A percentile compares a stretch with the other conserved stretches of the same genome.
phyloP scores from a whole-genome alignment of 2,113 vertebrate genomes.

The Anguilla japonica region DNA sequence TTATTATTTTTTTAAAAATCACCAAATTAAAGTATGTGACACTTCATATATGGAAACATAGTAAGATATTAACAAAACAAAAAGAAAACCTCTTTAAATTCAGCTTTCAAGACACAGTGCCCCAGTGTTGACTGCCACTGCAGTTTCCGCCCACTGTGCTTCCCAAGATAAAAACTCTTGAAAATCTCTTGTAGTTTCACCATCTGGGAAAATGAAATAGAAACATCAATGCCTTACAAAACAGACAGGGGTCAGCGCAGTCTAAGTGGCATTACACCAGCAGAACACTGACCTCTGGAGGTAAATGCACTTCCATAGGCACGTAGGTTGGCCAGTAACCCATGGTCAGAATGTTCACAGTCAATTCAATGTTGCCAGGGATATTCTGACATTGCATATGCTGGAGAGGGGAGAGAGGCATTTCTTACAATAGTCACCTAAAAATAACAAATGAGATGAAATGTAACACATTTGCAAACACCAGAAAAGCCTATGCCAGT shows the following conservation, averaged over 20 bases:
- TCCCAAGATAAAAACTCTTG: slow-evolving; percentile 98
- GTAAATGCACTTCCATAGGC: slow-evolving; percentile 97
- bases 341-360: slow-evolving; percentile 98
- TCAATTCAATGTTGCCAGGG: slow-evolving; percentile 96
- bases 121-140: slow-evolving; percentile 98
- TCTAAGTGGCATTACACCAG: neutral
- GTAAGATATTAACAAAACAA: neutral
- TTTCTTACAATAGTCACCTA: neutral
- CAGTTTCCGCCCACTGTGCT: slow-evolving; percentile 97
- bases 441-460: neutral
- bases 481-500: no score
- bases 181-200: slow-evolving; percentile 97
- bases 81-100: slow-evolving; percentile 90
- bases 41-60: no score
- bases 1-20: no score
- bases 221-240: slow-evolving; percentile 12
- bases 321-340: slow-evolving; percentile 98
- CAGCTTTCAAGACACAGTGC: slow-evolving; percentile 96
- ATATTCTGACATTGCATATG: slow-evolving; percentile 99
- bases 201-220: slow-evolving; percentile 75
- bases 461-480: neutral
- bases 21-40: no score
- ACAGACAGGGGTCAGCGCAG: neutral
- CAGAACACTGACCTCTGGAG: slow-evolving; percentile 82
- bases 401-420: slow-evolving; percentile 54